Conservation (phyloP, 1,140 invertebrate species). For the Orussus abietinus region DNA sequence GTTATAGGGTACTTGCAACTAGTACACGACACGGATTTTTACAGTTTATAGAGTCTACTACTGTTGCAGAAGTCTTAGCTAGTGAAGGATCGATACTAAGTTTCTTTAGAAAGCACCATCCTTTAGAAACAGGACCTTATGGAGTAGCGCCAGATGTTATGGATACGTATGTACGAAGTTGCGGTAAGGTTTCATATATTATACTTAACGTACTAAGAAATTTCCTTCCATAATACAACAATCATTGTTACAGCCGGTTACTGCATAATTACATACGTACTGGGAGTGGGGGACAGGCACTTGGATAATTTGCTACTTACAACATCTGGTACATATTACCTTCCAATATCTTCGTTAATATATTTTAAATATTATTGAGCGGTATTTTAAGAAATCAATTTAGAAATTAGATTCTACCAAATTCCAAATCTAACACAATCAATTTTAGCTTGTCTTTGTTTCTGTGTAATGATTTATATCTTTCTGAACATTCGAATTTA, state of each 20-base stretch:
- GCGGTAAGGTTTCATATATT: conserved; percentile 58
- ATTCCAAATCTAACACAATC: neutral
- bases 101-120: conserved; percentile 87
- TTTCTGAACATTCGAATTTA: too few species aligned
- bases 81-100: conserved; percentile 85
- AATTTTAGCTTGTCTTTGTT: conserved; percentile 8
- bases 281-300: conserved; percentile 97
- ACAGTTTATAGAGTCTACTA: conserved; percentile 92
- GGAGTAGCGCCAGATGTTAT: conserved; percentile 92
- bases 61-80: conserved; percentile 86
- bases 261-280: conserved; percentile 95
- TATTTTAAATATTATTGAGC: conserved; percentile 1
- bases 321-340: conserved; percentile 56
- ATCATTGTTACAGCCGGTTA: conserved; percentile 75
- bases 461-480: too few species aligned
- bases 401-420: too few species aligned
- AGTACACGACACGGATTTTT: conserved; percentile 95
- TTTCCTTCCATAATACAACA: conserved; percentile 4
- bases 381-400: conserved; percentile 7
- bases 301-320: conserved; percentile 95
- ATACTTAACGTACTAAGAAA: neutral
- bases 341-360: conserved; percentile 1
- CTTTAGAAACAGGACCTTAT: conserved; percentile 81
- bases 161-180: conserved; percentile 96
- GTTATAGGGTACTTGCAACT: conserved; percentile 73